Percentiles rank a stretch among this genome's conserved stretches.
Conservation (phyloP, 2,113 vertebrate genomes). For the Myrmecophaga tridactyla region DNA sequence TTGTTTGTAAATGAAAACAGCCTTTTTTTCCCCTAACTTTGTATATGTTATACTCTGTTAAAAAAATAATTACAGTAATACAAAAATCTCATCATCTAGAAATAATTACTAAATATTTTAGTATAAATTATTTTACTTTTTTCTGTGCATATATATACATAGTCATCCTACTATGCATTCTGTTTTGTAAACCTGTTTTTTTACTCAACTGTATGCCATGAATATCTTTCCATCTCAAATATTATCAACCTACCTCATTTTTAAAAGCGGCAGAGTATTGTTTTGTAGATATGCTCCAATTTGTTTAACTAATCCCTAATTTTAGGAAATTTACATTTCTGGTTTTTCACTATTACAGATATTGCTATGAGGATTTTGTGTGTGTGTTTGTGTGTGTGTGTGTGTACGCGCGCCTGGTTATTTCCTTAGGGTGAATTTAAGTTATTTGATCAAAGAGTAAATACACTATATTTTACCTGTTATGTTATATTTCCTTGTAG, state of each 20-base stretch:
- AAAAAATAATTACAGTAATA: neutral
- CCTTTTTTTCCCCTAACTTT: neutral
- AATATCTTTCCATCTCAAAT: neutral
- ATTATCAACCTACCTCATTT: neutral
- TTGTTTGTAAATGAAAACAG: neutral
- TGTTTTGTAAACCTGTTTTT: neutral
- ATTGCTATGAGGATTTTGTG: neutral
- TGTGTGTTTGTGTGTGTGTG: neutral
- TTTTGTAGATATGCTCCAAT: neutral
- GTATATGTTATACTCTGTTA: neutral
- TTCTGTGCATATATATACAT: neutral
- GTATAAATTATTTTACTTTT: neutral
- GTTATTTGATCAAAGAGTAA: neutral
- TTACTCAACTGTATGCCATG: neutral
- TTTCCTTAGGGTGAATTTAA: neutral
- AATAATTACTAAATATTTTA: neutral
- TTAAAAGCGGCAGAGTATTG: neutral
- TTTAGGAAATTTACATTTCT: neutral
- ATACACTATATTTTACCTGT: neutral
- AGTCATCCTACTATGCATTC: neutral
- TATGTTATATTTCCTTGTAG: neutral
- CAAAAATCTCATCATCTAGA: neutral
- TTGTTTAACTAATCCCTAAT: neutral
- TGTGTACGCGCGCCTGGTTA: neutral
- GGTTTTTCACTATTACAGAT: neutral